These are phyloP conservation scores for Entomyzon cyanotis DNA, from an alignment of 2,113 vertebrate genomes.

Conservation along the genomic window DNA sequence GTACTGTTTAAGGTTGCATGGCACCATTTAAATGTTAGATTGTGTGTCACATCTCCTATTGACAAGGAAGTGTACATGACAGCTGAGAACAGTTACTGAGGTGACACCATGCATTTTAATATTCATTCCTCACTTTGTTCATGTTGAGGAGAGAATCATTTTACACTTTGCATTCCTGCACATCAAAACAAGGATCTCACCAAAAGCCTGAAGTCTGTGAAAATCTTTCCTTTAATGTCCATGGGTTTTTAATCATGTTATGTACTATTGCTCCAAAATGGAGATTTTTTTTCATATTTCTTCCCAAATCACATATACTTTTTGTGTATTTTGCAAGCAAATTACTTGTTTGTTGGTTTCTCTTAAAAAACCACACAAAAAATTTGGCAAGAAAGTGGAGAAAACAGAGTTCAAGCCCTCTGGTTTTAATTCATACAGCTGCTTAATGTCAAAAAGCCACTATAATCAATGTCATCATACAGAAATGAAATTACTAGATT, in stretches of 20 bases:
- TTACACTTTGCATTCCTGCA: background rate
- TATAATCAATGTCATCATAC: background rate
- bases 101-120: background rate
- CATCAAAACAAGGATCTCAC: background rate
- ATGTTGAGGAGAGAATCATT: background rate
- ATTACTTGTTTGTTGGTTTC: background rate
- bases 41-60: background rate
- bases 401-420: background rate
- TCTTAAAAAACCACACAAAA: background rate
- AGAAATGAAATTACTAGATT: background rate
- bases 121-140: background rate
- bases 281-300: background rate
- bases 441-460: background rate
- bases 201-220: background rate
- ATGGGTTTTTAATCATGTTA: background rate
- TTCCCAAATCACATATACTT: background rate
- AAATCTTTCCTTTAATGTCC: background rate
- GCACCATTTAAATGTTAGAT: background rate
- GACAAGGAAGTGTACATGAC: background rate
- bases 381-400: background rate
- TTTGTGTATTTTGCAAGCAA: background rate
- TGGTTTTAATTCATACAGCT: background rate
- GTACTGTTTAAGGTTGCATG: background rate
- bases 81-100: background rate
- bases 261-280: background rate